Evolutionary conservation across 2,888 invertebrate genomes (phyloP).

Genomic region (Archips crataeganus): DNA sequence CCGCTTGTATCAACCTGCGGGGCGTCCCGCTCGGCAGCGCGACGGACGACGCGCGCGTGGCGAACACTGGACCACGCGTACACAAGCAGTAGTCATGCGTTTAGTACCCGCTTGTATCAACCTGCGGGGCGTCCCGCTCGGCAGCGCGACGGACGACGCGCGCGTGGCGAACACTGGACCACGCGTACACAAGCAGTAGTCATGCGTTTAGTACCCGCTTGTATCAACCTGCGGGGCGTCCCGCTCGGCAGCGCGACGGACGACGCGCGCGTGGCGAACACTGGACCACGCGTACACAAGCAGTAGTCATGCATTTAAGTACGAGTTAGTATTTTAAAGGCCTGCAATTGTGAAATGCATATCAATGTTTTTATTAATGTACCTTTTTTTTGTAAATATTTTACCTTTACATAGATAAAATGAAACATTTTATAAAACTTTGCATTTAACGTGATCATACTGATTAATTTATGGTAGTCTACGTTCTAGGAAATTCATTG

Average conservation of each 20-base stretch:
- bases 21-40: too few relatives aligned
- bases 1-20: too few relatives aligned
- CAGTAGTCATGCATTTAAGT: constrained; percentile 57
- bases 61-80: background rate
- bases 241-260: too few relatives aligned
- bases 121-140: too few relatives aligned
- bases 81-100: constrained; percentile 51
- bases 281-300: background rate
- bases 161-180: background rate
- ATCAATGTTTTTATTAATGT: constrained; percentile 69
- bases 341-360: constrained; percentile 76
- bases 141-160: too few relatives aligned
- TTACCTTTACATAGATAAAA: constrained; percentile 60
- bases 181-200: constrained; percentile 26
- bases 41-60: too few relatives aligned
- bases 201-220: constrained; percentile 65
- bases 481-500: constrained; percentile 46
- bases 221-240: too few relatives aligned
- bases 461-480: constrained; percentile 50
- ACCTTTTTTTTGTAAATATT: constrained; percentile 73
- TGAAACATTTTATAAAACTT: constrained; percentile 62
- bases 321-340: constrained; percentile 56
- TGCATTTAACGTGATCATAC: constrained; percentile 63
- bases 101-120: too few relatives aligned
- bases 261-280: too few relatives aligned